Conservation (phyloP, 1,140 invertebrate genomes). For the Drosophila pseudoobscura region DNA sequence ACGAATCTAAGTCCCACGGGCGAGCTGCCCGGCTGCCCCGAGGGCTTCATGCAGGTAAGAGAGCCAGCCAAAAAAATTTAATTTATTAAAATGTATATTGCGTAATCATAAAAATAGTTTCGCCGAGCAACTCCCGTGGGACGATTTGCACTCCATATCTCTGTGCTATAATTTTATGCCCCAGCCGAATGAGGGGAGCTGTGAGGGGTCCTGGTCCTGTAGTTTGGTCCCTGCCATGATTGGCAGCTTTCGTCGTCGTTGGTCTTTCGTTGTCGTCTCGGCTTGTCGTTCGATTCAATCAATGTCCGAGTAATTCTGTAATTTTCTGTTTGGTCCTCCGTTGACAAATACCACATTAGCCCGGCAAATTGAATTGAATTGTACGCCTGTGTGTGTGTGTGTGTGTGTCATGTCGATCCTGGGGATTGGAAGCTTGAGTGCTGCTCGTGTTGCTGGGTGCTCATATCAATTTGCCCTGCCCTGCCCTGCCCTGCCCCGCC, state of each 20-base stretch:
- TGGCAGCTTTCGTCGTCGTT: constrained; percentile 39
- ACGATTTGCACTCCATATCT: constrained; percentile 70
- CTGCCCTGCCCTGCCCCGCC: not conserved
- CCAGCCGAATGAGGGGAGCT: not conserved
- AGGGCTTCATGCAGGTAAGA: constrained; percentile 90
- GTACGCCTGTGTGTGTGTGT: constrained; percentile 40
- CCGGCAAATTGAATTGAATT: constrained; percentile 79
- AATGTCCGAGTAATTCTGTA: constrained; percentile 80
- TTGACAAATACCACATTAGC: constrained; percentile 81
- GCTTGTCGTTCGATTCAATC: constrained; percentile 71
- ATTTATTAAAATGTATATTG: constrained; percentile 78
- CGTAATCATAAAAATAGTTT: constrained; percentile 56
- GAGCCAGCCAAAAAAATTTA: constrained; percentile 49
- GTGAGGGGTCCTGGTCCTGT: constrained; percentile 20
- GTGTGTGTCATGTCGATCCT: constrained; percentile 30
- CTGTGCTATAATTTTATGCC: constrained; percentile 65
- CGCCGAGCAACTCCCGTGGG: constrained; percentile 17
- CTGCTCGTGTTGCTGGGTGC: constrained; percentile 31
- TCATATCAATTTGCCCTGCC: constrained; percentile 32
- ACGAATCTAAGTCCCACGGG: constrained; percentile 76
- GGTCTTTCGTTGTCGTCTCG: constrained; percentile 14
- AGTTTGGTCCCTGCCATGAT: constrained; percentile 37
- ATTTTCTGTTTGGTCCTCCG: constrained; percentile 71
- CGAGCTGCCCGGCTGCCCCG: constrained; percentile 88
- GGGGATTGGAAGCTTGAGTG: constrained; percentile 52